Evolutionary conservation across 2,888 invertebrate species (phyloP), one percentile per base, ranked within the genome.

Genomic region (Nymphalis c-album): DNA sequence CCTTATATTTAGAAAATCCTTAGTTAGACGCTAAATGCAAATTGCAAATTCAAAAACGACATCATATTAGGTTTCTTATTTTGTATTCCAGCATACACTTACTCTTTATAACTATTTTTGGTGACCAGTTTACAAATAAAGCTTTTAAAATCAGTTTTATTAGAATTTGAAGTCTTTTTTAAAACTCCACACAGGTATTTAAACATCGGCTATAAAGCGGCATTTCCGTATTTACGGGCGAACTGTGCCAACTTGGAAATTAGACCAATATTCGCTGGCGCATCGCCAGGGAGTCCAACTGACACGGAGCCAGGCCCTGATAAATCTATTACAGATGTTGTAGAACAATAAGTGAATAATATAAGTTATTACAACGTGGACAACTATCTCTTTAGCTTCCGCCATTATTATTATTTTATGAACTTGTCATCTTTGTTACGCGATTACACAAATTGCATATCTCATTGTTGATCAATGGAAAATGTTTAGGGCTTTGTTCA

Each of bases 191-290:
- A 16, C 47, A 46, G 60, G 46, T 60, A 60, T 60, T 60, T 46
- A 4, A 46, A 47, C 46, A 26, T 20, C 13, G 45, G 3, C 60
- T 55, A 53, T 53, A 55, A 69, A 63, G 59, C 31, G 40, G 17
- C 46, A 60, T 22, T 46, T 63, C 55, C 35, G 63, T 64, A 60
- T 50, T 55, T 59, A 51, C 51, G 51, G 60, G 69, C 46, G 18
- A 59, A 60, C 65, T 31, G 61, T 74, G 76, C 75, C 76, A 75
- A 75, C 67, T 64, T 64, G 59, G 66, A 57, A 71, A 72, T 70
- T 66, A 64, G 63, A 53, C 67, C 66, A 71, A 73, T 73, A 71
- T 60, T 51, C 17, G 57, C 64, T 75, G 76, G 76, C 73, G 8
- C 20, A 40, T 10, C 47, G 74, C 76, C 76, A 73, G 70, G 46